phyloP scores from a whole-genome alignment of 2,113 vertebrate genomes.

The Tetrax tetrax region DNA sequence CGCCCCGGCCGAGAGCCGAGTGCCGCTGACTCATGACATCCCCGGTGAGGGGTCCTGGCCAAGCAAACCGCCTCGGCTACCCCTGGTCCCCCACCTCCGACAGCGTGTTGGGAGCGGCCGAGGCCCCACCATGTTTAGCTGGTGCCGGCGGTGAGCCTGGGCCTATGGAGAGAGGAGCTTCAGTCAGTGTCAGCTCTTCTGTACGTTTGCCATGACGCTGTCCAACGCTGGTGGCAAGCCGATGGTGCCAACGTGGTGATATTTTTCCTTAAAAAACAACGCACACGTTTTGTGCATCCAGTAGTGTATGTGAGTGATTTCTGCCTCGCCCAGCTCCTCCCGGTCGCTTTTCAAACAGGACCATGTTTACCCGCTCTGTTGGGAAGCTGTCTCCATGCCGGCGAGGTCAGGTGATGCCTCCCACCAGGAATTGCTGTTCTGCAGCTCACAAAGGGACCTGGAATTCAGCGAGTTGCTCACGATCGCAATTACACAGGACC shows the following conservation, averaged over 20 bases:
- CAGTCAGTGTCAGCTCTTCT: neutral
- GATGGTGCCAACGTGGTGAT: neutral
- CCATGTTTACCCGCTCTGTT: neutral
- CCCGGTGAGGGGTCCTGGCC: neutral
- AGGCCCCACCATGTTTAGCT: neutral
- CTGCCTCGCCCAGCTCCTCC: neutral
- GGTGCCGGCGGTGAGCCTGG: neutral
- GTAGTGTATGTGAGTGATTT: neutral
- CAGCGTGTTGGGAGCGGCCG: accelerated
- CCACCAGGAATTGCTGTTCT: neutral
- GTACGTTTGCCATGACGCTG: accelerated
- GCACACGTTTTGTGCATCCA: too few species aligned
- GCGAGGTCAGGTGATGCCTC: neutral
- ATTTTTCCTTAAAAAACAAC: neutral
- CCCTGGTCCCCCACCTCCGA: too few species aligned
- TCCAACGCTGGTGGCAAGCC: neutral
- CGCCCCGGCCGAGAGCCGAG: accelerated
- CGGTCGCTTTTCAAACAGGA: neutral
- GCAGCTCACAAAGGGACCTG: neutral
- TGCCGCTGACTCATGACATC: neutral
- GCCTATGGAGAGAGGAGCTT: accelerated
- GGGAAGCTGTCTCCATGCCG: neutral
- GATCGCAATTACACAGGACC: accelerated
- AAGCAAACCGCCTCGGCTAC: accelerated
- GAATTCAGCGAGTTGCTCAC: neutral